Evolutionary conservation across 1,140 invertebrate species (phyloP), one percentile per base, ranked within the genome.

Genomic region (Chelonus insularis): DNA sequence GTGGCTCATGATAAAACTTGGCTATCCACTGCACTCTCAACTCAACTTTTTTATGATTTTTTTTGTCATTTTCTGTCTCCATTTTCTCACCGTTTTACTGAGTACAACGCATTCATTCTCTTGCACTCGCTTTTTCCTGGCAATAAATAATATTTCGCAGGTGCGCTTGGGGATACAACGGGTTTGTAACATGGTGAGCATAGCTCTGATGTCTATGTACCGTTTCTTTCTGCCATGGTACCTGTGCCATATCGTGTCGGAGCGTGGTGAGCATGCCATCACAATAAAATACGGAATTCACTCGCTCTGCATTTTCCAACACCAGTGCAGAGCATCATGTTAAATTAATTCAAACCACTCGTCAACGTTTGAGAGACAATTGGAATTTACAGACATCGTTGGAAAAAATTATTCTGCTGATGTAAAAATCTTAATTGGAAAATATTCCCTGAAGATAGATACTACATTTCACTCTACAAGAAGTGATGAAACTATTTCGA

Each of bases 131-230:
- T 60, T 47, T 54, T 50, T 16, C 16, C 34, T 48, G 34, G 68
- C 67, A 66, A 76, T 76, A 73, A 77, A 80, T 78, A 73, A 77
- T 75, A 77, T 74, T 76, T 74, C 70, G 72, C 78, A 79, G 78
- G 73, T 80, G 78, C 66, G 62, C 67, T 65, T 47, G 43, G 66
- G 62, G 66, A 62, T 63, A 65, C 58, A 60, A 29, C 63, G 51
- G 21, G 54, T 57, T 54, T 63, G 67, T 68, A 72, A 70, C 62
- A 52, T 61, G 52, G 41, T 43, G 61, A 60, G 54, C 52, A 64
- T 66, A 56, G 43, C 34, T 60, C 29, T 50, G 48, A n/a, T 43
- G 12, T 18, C 54, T 64, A 57, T 43, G 21, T 32, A 18, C 21
- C 29, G 20, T 56, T 57, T 41, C 21, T 36, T 61, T 41, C 36